Percentiles rank a stretch among this genome's conserved stretches.
phyloP scores from a whole-genome alignment of 2,797 vertebrate species.

The Valencia hispanica region DNA sequence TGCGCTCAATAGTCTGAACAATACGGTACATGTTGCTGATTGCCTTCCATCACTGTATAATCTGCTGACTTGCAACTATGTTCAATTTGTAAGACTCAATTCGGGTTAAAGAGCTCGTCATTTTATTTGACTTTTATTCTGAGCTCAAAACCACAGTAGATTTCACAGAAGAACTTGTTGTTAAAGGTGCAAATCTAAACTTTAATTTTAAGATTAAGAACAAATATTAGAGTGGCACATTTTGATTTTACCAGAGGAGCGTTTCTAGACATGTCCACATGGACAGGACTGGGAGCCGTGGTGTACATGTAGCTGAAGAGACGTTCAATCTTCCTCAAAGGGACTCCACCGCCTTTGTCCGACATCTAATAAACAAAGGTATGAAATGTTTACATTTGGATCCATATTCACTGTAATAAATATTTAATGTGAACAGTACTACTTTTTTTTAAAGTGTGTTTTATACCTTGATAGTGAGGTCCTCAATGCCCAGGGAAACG shows the following conservation, averaged over 20 bases:
- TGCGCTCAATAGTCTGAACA: no score
- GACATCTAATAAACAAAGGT: conserved; percentile 84
- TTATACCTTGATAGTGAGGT: conserved; percentile 95
- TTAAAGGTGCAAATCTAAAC: neutral
- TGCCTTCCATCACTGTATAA: conserved; percentile 34
- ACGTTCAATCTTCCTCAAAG: conserved; percentile 91
- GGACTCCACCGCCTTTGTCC: conserved; percentile 95
- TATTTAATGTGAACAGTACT: neutral
- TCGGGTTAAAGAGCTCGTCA: neutral
- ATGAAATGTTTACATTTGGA: neutral
- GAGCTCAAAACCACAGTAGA: neutral
- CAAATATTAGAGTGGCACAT: neutral
- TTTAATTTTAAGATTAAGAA: neutral
- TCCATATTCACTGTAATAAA: neutral
- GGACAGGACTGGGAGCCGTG: conserved; percentile 91
- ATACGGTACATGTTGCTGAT: conserved; percentile 22
- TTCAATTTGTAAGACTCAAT: conserved; percentile 15
- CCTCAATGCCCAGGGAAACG: conserved; percentile 93
- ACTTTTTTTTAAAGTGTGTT: neutral
- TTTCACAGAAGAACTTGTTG: neutral
- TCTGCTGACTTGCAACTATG: conserved; percentile 39
- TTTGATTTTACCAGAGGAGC: conserved; percentile 90
- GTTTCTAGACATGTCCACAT: conserved; percentile 84
- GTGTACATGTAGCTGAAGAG: conserved; percentile 98
- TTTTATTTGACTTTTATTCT: neutral